These are phyloP conservation scores for Tenebrosternarchus preto DNA, from an alignment of 2,113 vertebrate genomes.

Conservation along the genomic window DNA sequence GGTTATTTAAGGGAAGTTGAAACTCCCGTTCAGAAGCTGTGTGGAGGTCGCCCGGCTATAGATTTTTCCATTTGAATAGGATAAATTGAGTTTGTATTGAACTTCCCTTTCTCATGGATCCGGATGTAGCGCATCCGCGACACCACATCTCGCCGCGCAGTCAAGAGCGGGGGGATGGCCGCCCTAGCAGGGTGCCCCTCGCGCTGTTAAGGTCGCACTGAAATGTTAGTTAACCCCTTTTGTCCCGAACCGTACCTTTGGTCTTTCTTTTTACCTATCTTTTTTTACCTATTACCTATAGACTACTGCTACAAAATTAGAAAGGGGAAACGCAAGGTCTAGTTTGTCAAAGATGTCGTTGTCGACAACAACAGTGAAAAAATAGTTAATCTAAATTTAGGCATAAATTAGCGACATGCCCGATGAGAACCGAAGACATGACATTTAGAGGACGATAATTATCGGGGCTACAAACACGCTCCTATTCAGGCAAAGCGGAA, in stretches of 20 bases:
- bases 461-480: slow-evolving; percentile 10
- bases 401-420: neutral
- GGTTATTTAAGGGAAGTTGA: slow-evolving; percentile 29
- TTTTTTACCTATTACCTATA: no score
- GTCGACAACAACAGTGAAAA: neutral
- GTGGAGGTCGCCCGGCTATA: no score
- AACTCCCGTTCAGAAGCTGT: slow-evolving; percentile 64
- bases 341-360: no score
- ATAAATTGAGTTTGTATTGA: slow-evolving; percentile 77
- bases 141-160: slow-evolving; percentile 56
- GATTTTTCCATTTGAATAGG: slow-evolving; percentile 75
- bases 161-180: slow-evolving; percentile 33
- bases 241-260: no score
- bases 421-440: neutral
- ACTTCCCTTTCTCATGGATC: slow-evolving; percentile 76
- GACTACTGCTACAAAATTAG: no score
- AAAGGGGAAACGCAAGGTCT: no score
- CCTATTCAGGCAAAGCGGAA: slow-evolving; percentile 13
- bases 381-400: neutral
- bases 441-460: slow-evolving; percentile 19
- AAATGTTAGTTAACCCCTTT: neutral
- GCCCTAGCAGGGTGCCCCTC: neutral
- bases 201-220: slow-evolving; percentile 23
- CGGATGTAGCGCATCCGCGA: slow-evolving; percentile 71
- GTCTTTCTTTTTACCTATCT: no score